Evolutionary conservation across 1,140 invertebrate genomes (phyloP), one percentile per base, ranked within the genome.

Genomic region (Macrosteles quadrilineatus): DNA sequence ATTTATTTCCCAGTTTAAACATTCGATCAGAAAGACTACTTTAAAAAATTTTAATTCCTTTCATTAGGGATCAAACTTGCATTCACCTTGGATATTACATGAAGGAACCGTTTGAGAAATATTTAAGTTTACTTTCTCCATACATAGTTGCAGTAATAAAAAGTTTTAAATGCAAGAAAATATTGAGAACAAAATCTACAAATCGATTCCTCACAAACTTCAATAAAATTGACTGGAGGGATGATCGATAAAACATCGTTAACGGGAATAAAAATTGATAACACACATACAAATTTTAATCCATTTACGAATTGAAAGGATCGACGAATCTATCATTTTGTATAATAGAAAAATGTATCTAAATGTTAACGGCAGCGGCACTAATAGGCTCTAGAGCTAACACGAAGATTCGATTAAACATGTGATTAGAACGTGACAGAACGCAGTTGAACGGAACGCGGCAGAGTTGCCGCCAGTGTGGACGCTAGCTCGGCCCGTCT

Each of bases 341-440:
- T 36, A 36, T 36, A 36, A 59, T 50, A 50, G 47, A 50, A 50
- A 59, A 59, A 59, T 21, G 23, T 25, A 59, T 59, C 55, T 59
- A 59, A 59, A 27, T 30, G 2, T 59, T 14, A 59, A 59, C 23
- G 55, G 55, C 21, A 30, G 55, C 27, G 55, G 55, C 55, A 59
- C 55, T 59, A 59, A 27, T 59, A 59, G 21, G 55, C 55, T 59
- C 55, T 59, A 59, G 21, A 59, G 55, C 55, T 59, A 59, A 59
- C 55, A 59, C 55, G 55, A 59, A 59, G 55, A 59, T 59, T 59
- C 55, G 55, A 59, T 59, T 59, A 59, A 59, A 59, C 55, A 59
- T 59, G 55, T 59, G 55, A 59, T 59, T 59, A 30, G 27, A 59
- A 59, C 21, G 25, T 59, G 55, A 59, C 55, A 30, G 25, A 29